Conservation (phyloP, 2,797 vertebrate genomes). For the Buceros bicornis region DNA sequence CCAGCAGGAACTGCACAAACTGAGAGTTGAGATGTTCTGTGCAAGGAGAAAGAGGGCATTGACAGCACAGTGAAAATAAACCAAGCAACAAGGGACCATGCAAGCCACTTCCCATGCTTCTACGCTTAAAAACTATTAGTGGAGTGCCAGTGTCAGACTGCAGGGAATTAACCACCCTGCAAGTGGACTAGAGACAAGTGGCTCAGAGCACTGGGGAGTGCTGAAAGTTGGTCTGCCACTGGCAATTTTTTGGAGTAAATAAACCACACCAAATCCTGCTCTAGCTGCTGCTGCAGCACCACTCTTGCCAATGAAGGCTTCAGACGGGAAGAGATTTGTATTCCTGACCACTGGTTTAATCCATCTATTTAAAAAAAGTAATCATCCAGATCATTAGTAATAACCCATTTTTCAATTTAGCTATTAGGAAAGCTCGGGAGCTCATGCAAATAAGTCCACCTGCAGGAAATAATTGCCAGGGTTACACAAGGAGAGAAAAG, state of each 20-base stretch:
- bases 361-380: neutral
- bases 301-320: neutral
- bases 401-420: conserved; percentile 27
- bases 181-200: neutral
- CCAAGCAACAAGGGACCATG: neutral
- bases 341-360: conserved; percentile 1
- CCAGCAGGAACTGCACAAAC: conserved; percentile 92
- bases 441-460: conserved; percentile 34
- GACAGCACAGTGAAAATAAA: neutral
- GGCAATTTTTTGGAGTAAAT: neutral
- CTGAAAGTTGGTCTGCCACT: neutral
- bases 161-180: neutral
- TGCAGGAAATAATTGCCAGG: conserved; percentile 32
- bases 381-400: conserved; percentile 27
- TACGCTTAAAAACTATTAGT: neutral
- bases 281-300: neutral
- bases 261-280: neutral
- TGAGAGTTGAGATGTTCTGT: conserved; percentile 94
- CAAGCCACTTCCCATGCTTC: neutral
- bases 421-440: conserved; percentile 33
- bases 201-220: neutral
- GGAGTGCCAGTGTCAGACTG: neutral
- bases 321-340: neutral
- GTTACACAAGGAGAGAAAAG: neutral
- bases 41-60: conserved; percentile 10